Evolutionary conservation across 35 echinoderm and acorn worm genomes (phyloP).

Genomic region (Amphiura filiformis): DNA sequence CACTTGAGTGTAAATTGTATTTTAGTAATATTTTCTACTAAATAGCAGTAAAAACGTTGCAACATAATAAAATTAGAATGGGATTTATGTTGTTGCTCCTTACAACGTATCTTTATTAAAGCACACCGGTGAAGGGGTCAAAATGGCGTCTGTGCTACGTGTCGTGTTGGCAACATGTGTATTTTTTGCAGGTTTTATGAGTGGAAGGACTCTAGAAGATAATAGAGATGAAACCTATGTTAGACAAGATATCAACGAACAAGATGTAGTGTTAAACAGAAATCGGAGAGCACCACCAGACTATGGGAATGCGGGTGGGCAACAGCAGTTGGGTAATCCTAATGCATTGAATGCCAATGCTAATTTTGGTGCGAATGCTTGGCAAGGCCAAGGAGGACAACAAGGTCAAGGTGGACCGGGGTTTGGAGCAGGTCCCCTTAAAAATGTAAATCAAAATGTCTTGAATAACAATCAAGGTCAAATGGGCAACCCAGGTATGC

Average conservation of each 20-base stretch:
- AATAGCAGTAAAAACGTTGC: too few relatives aligned
- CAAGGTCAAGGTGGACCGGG: background rate
- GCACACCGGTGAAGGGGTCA: too few relatives aligned
- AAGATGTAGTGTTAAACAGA: background rate
- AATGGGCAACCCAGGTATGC: too few relatives aligned
- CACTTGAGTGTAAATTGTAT: too few relatives aligned
- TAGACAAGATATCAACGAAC: background rate
- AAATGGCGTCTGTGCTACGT: conserved; percentile 66
- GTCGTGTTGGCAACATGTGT: conserved; percentile 51
- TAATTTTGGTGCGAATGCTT: background rate
- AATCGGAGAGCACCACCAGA: background rate
- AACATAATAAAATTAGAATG: too few relatives aligned
- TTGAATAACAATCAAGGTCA: too few relatives aligned
- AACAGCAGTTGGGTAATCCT: background rate
- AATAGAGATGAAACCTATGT: background rate
- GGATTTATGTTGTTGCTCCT: too few relatives aligned
- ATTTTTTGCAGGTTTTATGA: conserved; percentile 11
- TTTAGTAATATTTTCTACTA: too few relatives aligned
- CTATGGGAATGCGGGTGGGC: background rate
- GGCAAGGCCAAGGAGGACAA: background rate
- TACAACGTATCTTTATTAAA: too few relatives aligned
- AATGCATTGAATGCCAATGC: background rate
- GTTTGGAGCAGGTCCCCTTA: background rate
- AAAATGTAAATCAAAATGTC: background rate
- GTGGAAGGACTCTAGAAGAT: background rate